These are phyloP conservation scores for Distichodus sexfasciatus DNA, from an alignment of 2,797 vertebrate genomes.

Conservation along the genomic window DNA sequence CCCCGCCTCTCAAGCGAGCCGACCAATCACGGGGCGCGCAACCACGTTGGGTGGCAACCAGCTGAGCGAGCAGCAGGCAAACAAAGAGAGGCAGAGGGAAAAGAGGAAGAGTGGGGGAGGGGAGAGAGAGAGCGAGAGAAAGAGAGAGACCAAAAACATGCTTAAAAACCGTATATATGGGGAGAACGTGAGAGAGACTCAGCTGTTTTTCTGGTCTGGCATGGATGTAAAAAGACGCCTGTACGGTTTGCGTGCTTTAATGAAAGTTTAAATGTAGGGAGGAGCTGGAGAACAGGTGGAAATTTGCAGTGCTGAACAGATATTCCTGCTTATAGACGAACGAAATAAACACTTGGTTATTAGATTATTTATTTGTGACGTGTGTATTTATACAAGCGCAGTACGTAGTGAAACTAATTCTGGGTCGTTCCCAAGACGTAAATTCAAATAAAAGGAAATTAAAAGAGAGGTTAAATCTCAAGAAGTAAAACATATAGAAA, in stretches of 20 bases:
- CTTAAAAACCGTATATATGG: background rate
- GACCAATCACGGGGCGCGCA: slow-evolving; percentile 63
- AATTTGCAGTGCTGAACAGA: too few relatives aligned
- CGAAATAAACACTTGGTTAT: background rate
- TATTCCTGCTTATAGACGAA: background rate
- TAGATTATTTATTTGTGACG: too few relatives aligned
- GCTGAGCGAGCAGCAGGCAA: slow-evolving; percentile 61
- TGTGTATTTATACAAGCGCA: too few relatives aligned
- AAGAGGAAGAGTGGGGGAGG: slow-evolving; percentile 54
- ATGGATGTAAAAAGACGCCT: background rate
- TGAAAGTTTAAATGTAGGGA: slow-evolving; percentile 1
- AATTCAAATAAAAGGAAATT: too few relatives aligned
- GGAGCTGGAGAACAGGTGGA: background rate
- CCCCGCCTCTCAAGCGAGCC: slow-evolving; percentile 46
- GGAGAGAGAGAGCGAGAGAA: slow-evolving; percentile 61
- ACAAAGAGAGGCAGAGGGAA: slow-evolving; percentile 66
- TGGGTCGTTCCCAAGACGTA: too few relatives aligned
- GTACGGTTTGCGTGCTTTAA: background rate
- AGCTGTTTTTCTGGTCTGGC: slow-evolving; percentile 44
- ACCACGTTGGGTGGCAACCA: slow-evolving; percentile 70
- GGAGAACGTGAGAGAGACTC: background rate
- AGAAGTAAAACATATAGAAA: too few relatives aligned
- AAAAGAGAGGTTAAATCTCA: too few relatives aligned
- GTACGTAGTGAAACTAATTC: too few relatives aligned
- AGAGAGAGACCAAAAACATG: slow-evolving; percentile 5